Evolutionary conservation across 2,888 invertebrate genomes (phyloP), one percentile per base, ranked within the genome.

Genomic region (Saturnia japonica): DNA sequence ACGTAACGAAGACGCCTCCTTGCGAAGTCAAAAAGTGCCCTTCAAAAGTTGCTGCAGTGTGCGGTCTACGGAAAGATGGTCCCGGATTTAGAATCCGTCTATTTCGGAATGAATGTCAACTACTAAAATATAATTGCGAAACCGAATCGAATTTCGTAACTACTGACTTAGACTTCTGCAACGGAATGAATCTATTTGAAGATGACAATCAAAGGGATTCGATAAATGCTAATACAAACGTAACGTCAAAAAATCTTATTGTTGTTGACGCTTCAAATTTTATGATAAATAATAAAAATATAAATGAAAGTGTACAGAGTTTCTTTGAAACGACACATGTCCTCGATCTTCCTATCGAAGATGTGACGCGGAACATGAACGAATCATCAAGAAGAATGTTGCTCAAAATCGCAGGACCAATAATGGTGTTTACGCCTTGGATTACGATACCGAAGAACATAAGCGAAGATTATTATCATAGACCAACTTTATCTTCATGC

Each of bases 291-390:
- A 77, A 74, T 16, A 62, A 4, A 12, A 80, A 89, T 69, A 76
- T 89, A 4, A 92, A 90, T 71, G 82, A 87, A 1, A 87, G 88
- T 28, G 82, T 91, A 12, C 82, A 86, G 2, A 84, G 85, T 42
- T 93, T 93, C 74, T 93, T 93, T 72, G 87, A 88, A 19, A 81
- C 87, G 0, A 92, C 93, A 0, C 93, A 91, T 71, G 75, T 86
- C 3, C 79, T 85, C 1, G 86, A 89, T 75, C 73, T 93, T 25
- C 91, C 91, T 0, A 70, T 92, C 19, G 77, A 74, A 69, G 84
- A 88, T 51, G 69, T 88, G 0, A 72, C 76, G 0, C 74, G 74
- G 8, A 72, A 78, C 3, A 54, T 85, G 0, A 83, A 84, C 66
- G 82, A 82, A 28, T 76, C 73, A 4, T 81, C 87, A 2, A 79